Evolutionary conservation across 2,113 vertebrate genomes (phyloP).

Genomic region (Stigmatopora nigra): DNA sequence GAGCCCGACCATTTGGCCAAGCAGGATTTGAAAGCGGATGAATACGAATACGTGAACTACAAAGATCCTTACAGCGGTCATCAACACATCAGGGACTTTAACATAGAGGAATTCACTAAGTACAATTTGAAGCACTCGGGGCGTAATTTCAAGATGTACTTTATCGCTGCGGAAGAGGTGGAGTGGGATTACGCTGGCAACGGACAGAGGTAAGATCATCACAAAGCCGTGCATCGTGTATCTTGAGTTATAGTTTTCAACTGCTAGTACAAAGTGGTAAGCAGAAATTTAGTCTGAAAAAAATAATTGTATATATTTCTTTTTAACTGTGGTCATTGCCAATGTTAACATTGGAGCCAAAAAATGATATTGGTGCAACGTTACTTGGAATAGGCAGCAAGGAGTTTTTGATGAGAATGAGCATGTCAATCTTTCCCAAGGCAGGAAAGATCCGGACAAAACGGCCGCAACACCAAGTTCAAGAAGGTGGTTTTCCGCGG

Average conservation of each 20-base stretch:
- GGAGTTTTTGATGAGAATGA: neutral
- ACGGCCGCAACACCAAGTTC: slow-evolving; percentile 52
- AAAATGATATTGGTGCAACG: too few relatives aligned
- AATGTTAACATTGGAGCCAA: too few relatives aligned
- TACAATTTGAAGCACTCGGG: slow-evolving; percentile 70
- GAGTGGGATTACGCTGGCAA: slow-evolving; percentile 83
- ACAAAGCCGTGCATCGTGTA: too few relatives aligned
- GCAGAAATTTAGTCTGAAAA: too few relatives aligned
- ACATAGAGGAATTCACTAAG: slow-evolving; percentile 65
- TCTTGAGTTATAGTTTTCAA: too few relatives aligned
- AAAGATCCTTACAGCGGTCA: slow-evolving; percentile 78
- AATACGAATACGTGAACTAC: slow-evolving; percentile 75
- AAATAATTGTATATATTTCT: too few relatives aligned
- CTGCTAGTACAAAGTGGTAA: too few relatives aligned
- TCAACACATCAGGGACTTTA: slow-evolving; percentile 58
- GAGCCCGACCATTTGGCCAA: slow-evolving; percentile 28
- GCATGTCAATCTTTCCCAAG: slow-evolving; percentile 12
- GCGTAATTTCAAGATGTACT: slow-evolving; percentile 76
- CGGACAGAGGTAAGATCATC: slow-evolving; percentile 58
- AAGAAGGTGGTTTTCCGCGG: slow-evolving; percentile 84
- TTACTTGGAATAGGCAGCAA: neutral
- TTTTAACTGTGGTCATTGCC: too few relatives aligned
- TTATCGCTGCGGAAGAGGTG: slow-evolving; percentile 84
- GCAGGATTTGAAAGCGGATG: slow-evolving; percentile 50
- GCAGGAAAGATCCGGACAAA: slow-evolving; percentile 22